Evolutionary conservation across 2,888 invertebrate species (phyloP).

Genomic region (Clunio marinus): DNA sequence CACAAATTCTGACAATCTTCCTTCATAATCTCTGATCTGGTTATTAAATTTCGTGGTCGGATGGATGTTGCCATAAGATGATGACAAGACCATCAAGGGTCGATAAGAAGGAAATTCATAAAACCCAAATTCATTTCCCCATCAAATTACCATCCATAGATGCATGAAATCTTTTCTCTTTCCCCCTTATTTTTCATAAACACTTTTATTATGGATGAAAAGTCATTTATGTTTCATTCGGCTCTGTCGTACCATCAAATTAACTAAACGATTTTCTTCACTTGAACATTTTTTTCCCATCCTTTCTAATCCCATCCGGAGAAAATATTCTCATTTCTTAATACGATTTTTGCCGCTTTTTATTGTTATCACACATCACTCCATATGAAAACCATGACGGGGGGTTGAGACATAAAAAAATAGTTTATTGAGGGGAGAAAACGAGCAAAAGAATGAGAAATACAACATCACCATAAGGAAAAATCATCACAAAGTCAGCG

Average conservation of each 20-base stretch:
- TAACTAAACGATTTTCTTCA: slow-evolving; percentile 32
- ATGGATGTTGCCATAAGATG: neutral
- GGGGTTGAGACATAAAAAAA: slow-evolving; percentile 19
- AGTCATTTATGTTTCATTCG: slow-evolving; percentile 23
- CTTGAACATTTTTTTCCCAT: slow-evolving; percentile 9
- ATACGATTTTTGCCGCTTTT: slow-evolving; percentile 36
- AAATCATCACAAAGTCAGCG: slow-evolving; percentile 23
- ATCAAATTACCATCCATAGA: slow-evolving; percentile 29
- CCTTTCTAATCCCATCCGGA: neutral
- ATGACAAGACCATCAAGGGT: slow-evolving; percentile 1
- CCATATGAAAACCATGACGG: neutral
- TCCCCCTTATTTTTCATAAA: slow-evolving; percentile 3
- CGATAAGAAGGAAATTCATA: slow-evolving; percentile 17
- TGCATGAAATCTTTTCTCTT: slow-evolving; percentile 20
- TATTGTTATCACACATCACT: slow-evolving; percentile 32
- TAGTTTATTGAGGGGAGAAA: slow-evolving; percentile 35
- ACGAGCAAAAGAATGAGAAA: neutral
- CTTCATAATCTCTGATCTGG: neutral
- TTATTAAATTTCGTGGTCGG: slow-evolving; percentile 32
- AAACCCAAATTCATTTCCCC: slow-evolving; percentile 23
- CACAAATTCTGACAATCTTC: neutral
- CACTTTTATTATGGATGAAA: slow-evolving; percentile 7
- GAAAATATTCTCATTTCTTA: slow-evolving; percentile 35
- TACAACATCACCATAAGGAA: neutral
- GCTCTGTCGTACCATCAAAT: slow-evolving; percentile 32